Evolutionary conservation across 2,113 vertebrate species (phyloP), one percentile per base, ranked within the genome.

Genomic region (Fulmarus glacialis): DNA sequence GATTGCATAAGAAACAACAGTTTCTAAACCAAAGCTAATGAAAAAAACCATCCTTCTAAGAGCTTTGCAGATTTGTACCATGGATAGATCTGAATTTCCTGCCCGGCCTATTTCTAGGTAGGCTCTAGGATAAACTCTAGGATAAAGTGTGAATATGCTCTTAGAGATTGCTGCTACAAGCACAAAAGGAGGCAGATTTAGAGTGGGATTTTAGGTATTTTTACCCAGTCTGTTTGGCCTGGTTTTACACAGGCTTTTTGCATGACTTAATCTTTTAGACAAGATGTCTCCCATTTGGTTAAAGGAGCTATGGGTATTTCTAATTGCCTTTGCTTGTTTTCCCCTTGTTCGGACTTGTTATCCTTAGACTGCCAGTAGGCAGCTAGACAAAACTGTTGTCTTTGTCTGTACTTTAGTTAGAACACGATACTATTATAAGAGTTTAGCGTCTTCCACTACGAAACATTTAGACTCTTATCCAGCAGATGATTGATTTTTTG

Each of bases 381-480:
- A 63, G 48, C 8, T 43, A 66, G 26, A 36, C 21, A 48, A 59
- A 88, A 63, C 42, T 34, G 4, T 36, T 73, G 21, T 42, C 38
- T 84, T 72, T 45, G 50, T 23, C 22, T 71, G 29, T 12, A 20
- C 21, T 72, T 50, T 1, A 67, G 38, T 80, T 27, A 67, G 48
- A 82, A 34, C 18, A 20, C 11, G 6, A 40, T 20, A 30, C 20
- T 62, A 9, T 20, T 60, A 6, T 6, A 52, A 12, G 13, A 62
- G 4, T 56, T 59, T 17, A 55, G 16, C 0, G 0, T 55, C 45
- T 74, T 45, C 20, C 2, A 20, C 15, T 13, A 18, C 11, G 4
- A 43, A 77, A 58, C 63, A n/a, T 79, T 59, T n/a, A 64, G 53
- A 24, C 34, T 85, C 8, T 71, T 45, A 38, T 7, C 6, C 24